A percentile compares a stretch with the other conserved stretches of the same genome.
Evolutionary conservation across 2,888 invertebrate species (phyloP).

Genomic region (Cephonodes hylas): DNA sequence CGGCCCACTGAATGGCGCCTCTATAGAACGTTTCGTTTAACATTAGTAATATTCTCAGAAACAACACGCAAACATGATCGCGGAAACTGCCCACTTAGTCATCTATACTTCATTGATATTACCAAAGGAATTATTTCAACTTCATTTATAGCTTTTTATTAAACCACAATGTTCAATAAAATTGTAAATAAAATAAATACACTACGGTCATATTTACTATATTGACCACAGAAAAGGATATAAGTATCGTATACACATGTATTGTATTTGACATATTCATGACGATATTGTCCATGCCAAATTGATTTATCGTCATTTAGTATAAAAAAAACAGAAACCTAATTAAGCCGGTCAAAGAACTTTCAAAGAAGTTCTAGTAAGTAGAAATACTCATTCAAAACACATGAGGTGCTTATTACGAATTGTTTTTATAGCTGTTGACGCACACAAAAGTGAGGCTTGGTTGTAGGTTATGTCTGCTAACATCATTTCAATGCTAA

Average conservation of each 20-base stretch:
- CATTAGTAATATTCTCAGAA: constrained; percentile 11
- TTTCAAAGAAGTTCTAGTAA: neutral
- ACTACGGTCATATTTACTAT: too few species aligned
- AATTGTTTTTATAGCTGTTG: neutral
- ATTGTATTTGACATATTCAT: too few species aligned
- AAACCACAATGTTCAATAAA: too few species aligned
- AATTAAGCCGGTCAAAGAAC: neutral
- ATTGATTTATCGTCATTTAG: neutral
- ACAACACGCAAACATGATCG: neutral
- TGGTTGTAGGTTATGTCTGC: neutral
- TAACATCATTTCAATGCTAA: neutral
- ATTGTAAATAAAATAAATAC: too few species aligned
- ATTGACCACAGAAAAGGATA: too few species aligned
- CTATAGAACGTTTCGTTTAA: constrained; percentile 6
- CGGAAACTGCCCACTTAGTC: constrained; percentile 11
- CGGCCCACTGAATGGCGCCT: neutral
- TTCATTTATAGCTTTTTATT: neutral
- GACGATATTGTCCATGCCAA: too few species aligned
- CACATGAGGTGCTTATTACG: neutral
- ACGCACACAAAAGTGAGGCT: neutral
- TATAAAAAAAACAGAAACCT: too few species aligned
- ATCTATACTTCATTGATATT: neutral
- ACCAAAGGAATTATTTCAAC: neutral
- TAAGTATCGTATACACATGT: too few species aligned
- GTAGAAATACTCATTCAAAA: neutral